phyloP scores from a whole-genome alignment of 2,797 vertebrate genomes.

The Pristis pectinata region DNA sequence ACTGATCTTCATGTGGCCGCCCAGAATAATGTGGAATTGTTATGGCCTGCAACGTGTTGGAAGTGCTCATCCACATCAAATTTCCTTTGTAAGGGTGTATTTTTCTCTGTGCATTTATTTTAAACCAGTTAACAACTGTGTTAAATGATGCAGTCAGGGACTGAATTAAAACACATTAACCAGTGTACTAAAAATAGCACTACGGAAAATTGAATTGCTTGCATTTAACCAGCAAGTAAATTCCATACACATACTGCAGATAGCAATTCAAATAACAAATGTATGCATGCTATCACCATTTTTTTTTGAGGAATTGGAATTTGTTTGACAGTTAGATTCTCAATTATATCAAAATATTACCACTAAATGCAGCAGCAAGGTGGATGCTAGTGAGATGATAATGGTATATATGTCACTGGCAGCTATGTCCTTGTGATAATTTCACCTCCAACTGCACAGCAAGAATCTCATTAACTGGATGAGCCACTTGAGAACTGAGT shows the following conservation, averaged over 20 bases:
- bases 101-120: slow-evolving; percentile 22
- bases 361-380: slow-evolving; percentile 22
- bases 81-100: not conserved
- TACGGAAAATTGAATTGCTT: slow-evolving; percentile 25
- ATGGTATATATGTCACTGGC: slow-evolving; percentile 11
- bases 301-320: not conserved
- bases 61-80: not conserved
- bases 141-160: slow-evolving; percentile 23
- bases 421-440: slow-evolving; percentile 31
- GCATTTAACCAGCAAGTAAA: not conserved
- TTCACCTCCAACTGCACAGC: slow-evolving; percentile 4
- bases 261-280: slow-evolving; percentile 8
- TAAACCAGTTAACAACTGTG: slow-evolving; percentile 24
- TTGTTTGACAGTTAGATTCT: slow-evolving; percentile 20
- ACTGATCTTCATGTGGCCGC: slow-evolving; percentile 1
- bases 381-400: not conserved
- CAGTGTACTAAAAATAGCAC: slow-evolving; percentile 1
- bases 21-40: not conserved
- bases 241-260: not conserved
- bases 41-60: not conserved
- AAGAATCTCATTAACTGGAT: slow-evolving; percentile 18
- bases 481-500: not conserved
- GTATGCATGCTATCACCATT: not conserved
- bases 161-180: slow-evolving; percentile 24
- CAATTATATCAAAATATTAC: slow-evolving; percentile 29